Percentiles rank a stretch among this genome's conserved stretches.
These are phyloP conservation scores for Pyralis farinalis DNA, from an alignment of 2,888 invertebrate species.

Conservation along the genomic window DNA sequence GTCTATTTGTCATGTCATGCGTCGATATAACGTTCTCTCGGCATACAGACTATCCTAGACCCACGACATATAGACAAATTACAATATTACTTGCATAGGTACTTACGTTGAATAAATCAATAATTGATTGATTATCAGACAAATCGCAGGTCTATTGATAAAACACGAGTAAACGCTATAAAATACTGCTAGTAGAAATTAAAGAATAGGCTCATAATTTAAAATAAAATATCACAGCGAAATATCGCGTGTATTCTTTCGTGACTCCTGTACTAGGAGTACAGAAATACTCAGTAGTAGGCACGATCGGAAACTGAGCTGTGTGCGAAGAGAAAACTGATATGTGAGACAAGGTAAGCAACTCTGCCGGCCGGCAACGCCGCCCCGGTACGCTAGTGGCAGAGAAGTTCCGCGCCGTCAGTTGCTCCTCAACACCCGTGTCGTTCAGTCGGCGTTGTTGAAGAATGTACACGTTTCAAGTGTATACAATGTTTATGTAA, in stretches of 20 bases:
- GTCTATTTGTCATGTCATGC: slow-evolving; percentile 36
- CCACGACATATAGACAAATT: too few species aligned
- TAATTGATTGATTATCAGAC: too few species aligned
- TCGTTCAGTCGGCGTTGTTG: too few species aligned
- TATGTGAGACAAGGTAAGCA: slow-evolving; percentile 71
- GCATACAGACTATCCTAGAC: slow-evolving; percentile 5
- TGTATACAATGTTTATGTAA: too few species aligned
- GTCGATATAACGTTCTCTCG: slow-evolving; percentile 25
- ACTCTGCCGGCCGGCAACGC: slow-evolving; percentile 39
- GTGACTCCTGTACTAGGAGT: slow-evolving; percentile 73
- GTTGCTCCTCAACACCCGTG: slow-evolving; percentile 25
- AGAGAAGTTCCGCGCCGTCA: slow-evolving; percentile 23
- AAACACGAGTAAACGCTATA: too few species aligned
- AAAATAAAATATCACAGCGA: too few species aligned
- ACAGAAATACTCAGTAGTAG: slow-evolving; percentile 48
- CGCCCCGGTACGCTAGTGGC: slow-evolving; percentile 27
- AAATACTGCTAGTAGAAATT: too few species aligned
- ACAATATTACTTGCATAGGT: too few species aligned
- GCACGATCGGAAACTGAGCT: slow-evolving; percentile 32
- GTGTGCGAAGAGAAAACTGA: slow-evolving; percentile 62
- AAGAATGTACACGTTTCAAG: slow-evolving; percentile 20
- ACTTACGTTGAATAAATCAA: too few species aligned
- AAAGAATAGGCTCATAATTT: too few species aligned
- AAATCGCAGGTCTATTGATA: too few species aligned
- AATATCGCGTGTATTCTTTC: slow-evolving; percentile 72